Evolutionary conservation across 2,113 vertebrate species (phyloP).

Genomic region (Axis porcinus): DNA sequence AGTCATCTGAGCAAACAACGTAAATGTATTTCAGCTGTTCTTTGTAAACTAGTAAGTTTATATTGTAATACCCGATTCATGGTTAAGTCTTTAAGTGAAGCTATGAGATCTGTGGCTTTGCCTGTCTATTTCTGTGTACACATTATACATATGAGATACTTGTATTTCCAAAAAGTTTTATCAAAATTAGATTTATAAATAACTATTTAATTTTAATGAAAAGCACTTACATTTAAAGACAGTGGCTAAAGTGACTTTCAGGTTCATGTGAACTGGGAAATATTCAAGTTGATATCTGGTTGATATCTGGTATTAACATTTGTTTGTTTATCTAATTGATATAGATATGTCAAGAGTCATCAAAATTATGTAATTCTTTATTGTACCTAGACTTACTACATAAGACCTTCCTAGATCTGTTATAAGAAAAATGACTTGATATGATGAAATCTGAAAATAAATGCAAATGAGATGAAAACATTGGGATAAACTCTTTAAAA

Average conservation of each 20-base stretch:
- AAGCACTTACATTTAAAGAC: not conserved
- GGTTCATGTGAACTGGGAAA: not conserved
- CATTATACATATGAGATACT: not conserved
- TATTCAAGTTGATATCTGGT: not conserved
- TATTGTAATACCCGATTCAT: too few species aligned
- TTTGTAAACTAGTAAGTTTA: not conserved
- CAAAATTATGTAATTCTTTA: not conserved
- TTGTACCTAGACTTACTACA: not conserved
- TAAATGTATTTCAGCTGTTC: not conserved
- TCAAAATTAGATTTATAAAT: not conserved
- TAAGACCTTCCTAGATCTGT: not conserved
- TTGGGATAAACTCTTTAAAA: not conserved
- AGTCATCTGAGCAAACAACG: not conserved
- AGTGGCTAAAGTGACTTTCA: not conserved
- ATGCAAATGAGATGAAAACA: not conserved
- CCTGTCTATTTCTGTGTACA: too few species aligned
- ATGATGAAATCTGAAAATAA: not conserved
- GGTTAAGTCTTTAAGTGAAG: too few species aligned
- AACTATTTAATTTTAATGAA: not conserved
- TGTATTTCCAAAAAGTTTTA: not conserved
- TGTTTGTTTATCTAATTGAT: not conserved
- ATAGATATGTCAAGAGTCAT: not conserved
- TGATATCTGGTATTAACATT: not conserved
- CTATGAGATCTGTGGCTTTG: too few species aligned
- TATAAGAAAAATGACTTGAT: not conserved